Conservation (phyloP, 2,113 vertebrate species). For the Machaerirhynchus nigripectus region DNA sequence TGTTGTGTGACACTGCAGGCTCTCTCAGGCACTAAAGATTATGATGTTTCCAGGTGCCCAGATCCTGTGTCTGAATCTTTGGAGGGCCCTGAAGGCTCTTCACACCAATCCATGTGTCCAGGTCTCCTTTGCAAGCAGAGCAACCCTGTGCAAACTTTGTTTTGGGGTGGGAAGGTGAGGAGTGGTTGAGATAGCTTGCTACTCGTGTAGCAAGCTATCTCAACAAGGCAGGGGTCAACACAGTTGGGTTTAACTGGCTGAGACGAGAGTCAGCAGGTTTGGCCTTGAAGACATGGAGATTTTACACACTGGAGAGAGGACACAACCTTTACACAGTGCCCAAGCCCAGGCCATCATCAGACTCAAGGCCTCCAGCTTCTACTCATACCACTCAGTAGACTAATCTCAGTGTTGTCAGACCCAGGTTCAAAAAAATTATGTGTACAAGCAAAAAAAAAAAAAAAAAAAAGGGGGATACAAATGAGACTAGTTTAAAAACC, state of each 20-base stretch:
- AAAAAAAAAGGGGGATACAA: background rate
- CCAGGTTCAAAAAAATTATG: background rate
- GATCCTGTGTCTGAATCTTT: background rate
- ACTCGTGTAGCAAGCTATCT: background rate
- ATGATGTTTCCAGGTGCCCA: background rate
- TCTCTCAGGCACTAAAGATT: background rate
- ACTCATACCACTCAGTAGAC: background rate
- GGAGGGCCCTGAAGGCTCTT: background rate
- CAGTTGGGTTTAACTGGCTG: background rate
- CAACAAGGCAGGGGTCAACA: background rate
- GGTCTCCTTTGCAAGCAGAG: background rate
- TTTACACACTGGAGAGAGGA: background rate
- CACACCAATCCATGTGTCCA: background rate
- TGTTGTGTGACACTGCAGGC: fast-evolving
- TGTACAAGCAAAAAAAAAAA: background rate
- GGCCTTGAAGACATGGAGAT: background rate
- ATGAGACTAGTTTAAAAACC: background rate
- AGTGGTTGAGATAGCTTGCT: background rate
- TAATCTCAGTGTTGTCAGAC: background rate
- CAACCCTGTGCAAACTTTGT: background rate
- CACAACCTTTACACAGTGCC: background rate
- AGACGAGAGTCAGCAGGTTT: background rate
- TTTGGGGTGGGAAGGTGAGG: background rate
- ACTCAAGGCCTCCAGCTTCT: background rate
- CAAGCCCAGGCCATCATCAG: background rate